Evolutionary conservation across 2,113 vertebrate genomes (phyloP).

Genomic region (Pagrus major): DNA sequence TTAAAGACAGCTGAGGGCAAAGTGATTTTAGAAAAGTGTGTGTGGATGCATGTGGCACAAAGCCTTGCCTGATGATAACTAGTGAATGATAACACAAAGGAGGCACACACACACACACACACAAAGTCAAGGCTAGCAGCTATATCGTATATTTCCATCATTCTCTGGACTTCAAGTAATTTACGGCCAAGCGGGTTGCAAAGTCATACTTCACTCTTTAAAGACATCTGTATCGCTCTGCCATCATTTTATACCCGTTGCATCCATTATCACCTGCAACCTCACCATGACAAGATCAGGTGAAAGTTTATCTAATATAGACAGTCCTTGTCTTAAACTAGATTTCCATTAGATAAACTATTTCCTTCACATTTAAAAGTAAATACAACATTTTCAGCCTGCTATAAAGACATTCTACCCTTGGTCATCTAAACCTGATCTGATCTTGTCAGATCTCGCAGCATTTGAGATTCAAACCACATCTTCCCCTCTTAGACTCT

Average conservation of each 20-base stretch:
- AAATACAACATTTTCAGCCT: not conserved
- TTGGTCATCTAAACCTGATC: constrained; percentile 38
- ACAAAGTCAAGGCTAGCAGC: constrained; percentile 33
- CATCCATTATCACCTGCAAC: constrained; percentile 19
- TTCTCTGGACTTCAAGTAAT: constrained; percentile 40
- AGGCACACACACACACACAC: not conserved
- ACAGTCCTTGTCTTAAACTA: not conserved
- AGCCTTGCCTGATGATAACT: constrained; percentile 8
- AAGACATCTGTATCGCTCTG: constrained; percentile 41
- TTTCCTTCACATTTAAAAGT: not conserved
- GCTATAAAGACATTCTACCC: not conserved
- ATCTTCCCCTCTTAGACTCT: constrained; percentile 49
- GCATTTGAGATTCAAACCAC: constrained; percentile 67
- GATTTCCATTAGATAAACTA: not conserved
- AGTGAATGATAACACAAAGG: constrained; percentile 31
- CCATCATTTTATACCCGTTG: not conserved
- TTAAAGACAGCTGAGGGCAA: constrained; percentile 11
- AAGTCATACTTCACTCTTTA: constrained; percentile 42
- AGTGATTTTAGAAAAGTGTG: constrained; percentile 30
- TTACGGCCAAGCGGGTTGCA: constrained; percentile 32
- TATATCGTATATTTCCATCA: constrained; percentile 28
- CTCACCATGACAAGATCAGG: constrained; percentile 14
- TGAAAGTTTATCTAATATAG: constrained; percentile 18
- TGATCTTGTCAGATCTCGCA: constrained; percentile 67
- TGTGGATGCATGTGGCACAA: constrained; percentile 25